A percentile compares a stretch with the other conserved stretches of the same genome.
These are phyloP conservation scores for Mystacornis crossleyi DNA, from an alignment of 2,113 vertebrate species.

Conservation along the genomic window DNA sequence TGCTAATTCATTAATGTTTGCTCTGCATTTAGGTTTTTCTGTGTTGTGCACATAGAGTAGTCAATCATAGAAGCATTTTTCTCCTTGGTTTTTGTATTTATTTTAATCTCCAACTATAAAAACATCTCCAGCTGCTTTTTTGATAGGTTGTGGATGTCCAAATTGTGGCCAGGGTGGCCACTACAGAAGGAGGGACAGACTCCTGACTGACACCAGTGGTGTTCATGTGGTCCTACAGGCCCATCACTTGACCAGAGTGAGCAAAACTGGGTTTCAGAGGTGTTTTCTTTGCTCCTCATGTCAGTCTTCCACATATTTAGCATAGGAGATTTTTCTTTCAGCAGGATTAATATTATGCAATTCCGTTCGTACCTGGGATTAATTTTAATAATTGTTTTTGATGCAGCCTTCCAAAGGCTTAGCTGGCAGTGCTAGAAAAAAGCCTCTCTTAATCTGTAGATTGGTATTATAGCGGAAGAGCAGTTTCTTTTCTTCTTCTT, in stretches of 20 bases:
- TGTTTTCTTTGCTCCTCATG: background rate
- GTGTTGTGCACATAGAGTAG: background rate
- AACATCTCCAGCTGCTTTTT: background rate
- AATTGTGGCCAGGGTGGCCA: background rate
- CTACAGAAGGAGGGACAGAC: background rate
- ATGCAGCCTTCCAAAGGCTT: constrained; percentile 12
- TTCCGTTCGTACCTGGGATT: constrained; percentile 35
- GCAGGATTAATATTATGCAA: constrained; percentile 4
- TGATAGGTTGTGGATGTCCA: background rate
- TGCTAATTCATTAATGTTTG: background rate
- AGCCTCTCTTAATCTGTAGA: background rate
- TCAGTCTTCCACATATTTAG: background rate
- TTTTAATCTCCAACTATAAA: background rate
- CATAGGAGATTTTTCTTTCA: background rate
- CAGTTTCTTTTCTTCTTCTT: constrained; percentile 14
- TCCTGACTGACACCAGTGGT: background rate
- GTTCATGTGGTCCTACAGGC: background rate
- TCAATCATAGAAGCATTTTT: background rate
- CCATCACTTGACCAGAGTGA: background rate
- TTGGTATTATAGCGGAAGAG: background rate
- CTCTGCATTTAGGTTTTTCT: background rate
- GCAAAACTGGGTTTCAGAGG: background rate
- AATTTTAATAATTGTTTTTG: constrained; percentile 31
- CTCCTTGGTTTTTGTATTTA: background rate
- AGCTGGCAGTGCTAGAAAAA: background rate